phyloP scores from a whole-genome alignment of 2,797 vertebrate genomes.

The Mallotus villosus region DNA sequence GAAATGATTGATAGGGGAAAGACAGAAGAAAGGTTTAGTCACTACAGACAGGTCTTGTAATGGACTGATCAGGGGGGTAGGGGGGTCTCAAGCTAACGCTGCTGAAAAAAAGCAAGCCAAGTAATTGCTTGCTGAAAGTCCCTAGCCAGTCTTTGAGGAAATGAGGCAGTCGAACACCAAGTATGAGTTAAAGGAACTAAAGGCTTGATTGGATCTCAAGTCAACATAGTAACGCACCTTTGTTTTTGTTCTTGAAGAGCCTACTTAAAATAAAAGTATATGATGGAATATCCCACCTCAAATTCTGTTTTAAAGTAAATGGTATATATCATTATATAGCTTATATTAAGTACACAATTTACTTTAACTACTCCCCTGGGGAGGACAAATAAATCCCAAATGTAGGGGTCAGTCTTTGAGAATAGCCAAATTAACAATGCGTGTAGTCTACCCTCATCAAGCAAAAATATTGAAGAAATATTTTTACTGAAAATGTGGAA shows the following conservation, averaged over 20 bases:
- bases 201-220: not conserved
- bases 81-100: not conserved
- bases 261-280: no score
- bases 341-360: no score
- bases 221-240: no score
- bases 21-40: not conserved
- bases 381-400: no score
- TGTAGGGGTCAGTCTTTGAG: no score
- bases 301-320: no score
- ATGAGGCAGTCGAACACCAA: not conserved
- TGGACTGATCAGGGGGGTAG: not conserved
- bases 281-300: no score
- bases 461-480: not conserved
- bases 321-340: no score
- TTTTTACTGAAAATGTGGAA: not conserved
- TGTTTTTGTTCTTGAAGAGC: not conserved
- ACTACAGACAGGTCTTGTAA: slow-evolving; percentile 13
- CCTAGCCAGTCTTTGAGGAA: not conserved
- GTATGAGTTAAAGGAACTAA: not conserved
- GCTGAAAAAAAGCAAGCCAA: not conserved
- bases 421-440: no score
- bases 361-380: no score
- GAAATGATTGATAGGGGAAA: not conserved
- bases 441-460: no score
- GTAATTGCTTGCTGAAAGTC: slow-evolving; percentile 5